Percentiles rank a stretch among this genome's conserved stretches.
Conservation (phyloP, 2,113 vertebrate species). For the Oriolus oriolus region DNA sequence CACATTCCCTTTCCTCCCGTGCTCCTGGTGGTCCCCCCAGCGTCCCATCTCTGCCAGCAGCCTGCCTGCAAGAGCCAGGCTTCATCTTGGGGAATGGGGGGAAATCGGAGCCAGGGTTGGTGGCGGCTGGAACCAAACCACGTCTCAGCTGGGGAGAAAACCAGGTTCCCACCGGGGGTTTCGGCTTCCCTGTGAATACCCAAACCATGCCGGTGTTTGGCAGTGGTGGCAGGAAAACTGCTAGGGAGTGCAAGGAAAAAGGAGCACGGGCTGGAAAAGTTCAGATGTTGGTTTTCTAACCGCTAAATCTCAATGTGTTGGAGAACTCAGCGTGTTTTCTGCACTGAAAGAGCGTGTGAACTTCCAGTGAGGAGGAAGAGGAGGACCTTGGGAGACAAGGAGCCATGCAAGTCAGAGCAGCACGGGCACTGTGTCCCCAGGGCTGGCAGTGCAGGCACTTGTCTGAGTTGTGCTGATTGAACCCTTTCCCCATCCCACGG, state of each 20-base stretch:
- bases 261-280: neutral
- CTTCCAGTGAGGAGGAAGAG: neutral
- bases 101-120: neutral
- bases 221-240: neutral
- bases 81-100: neutral
- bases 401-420: neutral
- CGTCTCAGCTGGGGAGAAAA: neutral
- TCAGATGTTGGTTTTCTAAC: neutral
- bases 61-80: neutral
- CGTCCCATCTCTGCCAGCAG: neutral
- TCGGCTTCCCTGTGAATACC: neutral
- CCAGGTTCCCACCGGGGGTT: fast-evolving
- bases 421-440: fast-evolving
- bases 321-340: neutral
- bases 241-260: neutral
- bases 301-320: fast-evolving
- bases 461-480: neutral
- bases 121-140: neutral
- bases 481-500: fast-evolving
- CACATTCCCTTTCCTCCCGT: fast-evolving
- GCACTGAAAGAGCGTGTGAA: neutral
- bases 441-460: fast-evolving
- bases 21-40: neutral
- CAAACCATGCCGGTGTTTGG: neutral
- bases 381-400: neutral